Evolutionary conservation across 2,113 vertebrate species (phyloP).

Genomic region (Microcebus ravelobensis): DNA sequence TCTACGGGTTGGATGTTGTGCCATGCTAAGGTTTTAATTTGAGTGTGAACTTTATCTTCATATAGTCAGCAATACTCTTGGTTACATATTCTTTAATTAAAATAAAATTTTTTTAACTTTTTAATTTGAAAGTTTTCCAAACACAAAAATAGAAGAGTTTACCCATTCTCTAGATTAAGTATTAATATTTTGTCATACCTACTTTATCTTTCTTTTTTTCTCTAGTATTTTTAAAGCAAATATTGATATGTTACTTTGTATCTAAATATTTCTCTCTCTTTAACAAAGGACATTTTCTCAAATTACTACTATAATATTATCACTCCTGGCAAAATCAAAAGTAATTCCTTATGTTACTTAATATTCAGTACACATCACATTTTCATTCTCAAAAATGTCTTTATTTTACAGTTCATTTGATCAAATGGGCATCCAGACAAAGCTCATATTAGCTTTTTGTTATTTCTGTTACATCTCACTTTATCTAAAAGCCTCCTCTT

Average conservation of each 20-base stretch:
- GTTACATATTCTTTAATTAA: background rate
- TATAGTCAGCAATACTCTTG: background rate
- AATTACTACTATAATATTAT: background rate
- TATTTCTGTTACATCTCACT: background rate
- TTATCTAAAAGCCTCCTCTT: background rate
- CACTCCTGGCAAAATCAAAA: conserved; percentile 18
- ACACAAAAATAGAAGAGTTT: background rate
- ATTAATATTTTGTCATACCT: background rate
- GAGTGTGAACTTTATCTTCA: background rate
- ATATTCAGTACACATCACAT: background rate
- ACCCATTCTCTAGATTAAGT: background rate
- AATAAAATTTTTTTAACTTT: background rate
- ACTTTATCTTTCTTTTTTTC: conserved; percentile 12
- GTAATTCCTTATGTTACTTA: background rate
- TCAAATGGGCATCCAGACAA: background rate
- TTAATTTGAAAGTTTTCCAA: conserved; percentile 1
- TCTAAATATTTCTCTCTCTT: conserved; percentile 6
- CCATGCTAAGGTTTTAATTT: background rate
- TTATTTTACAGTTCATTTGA: conserved; percentile 41
- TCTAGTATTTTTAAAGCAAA: conserved; percentile 26
- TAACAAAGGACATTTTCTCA: background rate
- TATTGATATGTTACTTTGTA: background rate
- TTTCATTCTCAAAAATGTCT: conserved; percentile 10
- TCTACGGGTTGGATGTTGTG: background rate
- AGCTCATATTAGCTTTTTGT: background rate